Evolutionary conservation across 2,888 invertebrate species (phyloP).

Genomic region (Diabrotica balteata): DNA sequence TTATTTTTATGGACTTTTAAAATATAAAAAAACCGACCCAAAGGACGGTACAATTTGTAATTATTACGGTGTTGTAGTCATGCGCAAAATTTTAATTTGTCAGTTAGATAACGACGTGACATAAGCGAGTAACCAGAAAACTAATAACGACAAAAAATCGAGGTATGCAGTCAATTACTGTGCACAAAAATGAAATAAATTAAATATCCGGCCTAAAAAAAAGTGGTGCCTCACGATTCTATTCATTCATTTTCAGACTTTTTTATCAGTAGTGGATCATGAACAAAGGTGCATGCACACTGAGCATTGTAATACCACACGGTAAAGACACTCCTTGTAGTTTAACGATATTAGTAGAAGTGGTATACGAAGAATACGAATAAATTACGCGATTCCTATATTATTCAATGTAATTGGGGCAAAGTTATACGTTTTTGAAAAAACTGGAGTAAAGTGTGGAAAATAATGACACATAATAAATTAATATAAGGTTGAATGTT

Average conservation of each 20-base stretch:
- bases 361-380: not conserved
- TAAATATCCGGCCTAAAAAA: conserved; percentile 23
- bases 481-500: too few relatives aligned
- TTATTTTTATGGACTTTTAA: too few relatives aligned
- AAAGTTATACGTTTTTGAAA: too few relatives aligned
- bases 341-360: conserved; percentile 12
- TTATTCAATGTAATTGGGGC: too few relatives aligned
- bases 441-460: too few relatives aligned
- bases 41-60: too few relatives aligned
- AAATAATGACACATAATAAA: too few relatives aligned
- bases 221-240: conserved; percentile 23
- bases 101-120: conserved; percentile 12
- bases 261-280: conserved; percentile 11
- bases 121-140: not conserved
- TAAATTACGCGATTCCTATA: not conserved
- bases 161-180: conserved; percentile 20
- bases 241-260: conserved; percentile 24
- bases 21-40: too few relatives aligned
- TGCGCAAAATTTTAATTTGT: conserved; percentile 16
- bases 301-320: conserved; percentile 13
- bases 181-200: conserved; percentile 18
- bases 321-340: conserved; percentile 24
- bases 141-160: conserved; percentile 13
- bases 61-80: conserved; percentile 4
- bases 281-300: conserved; percentile 17